phyloP scores from a whole-genome alignment of 2,113 vertebrate species.

The Peucedramus taeniatus region DNA sequence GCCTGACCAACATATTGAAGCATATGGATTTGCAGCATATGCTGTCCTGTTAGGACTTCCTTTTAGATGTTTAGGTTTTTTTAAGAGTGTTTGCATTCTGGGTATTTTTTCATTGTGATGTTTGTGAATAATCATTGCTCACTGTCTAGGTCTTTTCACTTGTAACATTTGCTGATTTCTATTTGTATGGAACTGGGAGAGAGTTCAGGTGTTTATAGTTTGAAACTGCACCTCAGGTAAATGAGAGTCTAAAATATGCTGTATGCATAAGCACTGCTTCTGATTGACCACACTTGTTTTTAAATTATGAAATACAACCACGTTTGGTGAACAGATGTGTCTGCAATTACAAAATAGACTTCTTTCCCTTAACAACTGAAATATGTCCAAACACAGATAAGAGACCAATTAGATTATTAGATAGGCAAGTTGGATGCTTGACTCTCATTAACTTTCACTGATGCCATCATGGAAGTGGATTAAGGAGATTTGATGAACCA shows the following conservation, averaged over 20 bases:
- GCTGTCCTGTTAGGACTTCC: neutral
- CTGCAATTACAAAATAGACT: neutral
- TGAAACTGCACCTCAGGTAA: neutral
- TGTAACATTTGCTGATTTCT: neutral
- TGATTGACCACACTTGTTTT: neutral
- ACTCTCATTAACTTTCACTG: conserved; percentile 42
- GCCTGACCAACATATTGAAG: neutral
- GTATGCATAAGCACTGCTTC: neutral
- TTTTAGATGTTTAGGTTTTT: neutral
- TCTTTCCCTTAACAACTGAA: neutral
- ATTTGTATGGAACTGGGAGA: neutral
- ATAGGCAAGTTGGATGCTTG: conserved; percentile 1
- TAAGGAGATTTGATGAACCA: conserved; percentile 33
- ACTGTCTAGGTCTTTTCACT: neutral
- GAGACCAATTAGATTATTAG: conserved; percentile 43
- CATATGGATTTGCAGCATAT: neutral
- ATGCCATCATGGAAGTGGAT: conserved; percentile 32
- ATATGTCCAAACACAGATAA: conserved; percentile 30
- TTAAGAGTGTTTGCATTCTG: neutral
- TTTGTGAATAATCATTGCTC: neutral
- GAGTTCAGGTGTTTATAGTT: neutral
- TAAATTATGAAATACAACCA: neutral
- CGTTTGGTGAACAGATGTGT: neutral
- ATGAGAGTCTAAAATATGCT: neutral
- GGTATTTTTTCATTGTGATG: neutral